These are phyloP conservation scores for Colistium nudipinnis DNA, from an alignment of 2,113 vertebrate genomes.

Conservation along the genomic window DNA sequence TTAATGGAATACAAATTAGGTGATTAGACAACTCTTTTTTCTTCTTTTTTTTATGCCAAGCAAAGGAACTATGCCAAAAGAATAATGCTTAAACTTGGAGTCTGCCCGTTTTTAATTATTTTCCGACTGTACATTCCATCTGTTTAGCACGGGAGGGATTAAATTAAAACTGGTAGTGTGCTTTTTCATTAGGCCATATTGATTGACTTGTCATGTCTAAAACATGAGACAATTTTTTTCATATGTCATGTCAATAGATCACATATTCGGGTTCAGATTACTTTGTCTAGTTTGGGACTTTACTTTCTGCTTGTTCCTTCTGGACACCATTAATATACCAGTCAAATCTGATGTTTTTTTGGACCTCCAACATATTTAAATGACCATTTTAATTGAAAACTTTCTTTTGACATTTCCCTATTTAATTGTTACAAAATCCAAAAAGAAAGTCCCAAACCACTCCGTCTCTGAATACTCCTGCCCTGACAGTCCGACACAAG, in stretches of 20 bases:
- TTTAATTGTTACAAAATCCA: too few relatives aligned
- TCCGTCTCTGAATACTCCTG: too few relatives aligned
- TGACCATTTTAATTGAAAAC: neutral
- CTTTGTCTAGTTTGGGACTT: conserved; percentile 14
- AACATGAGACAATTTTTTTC: too few relatives aligned
- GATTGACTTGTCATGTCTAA: conserved; percentile 21
- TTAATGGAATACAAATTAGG: conserved; percentile 66
- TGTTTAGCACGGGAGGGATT: neutral
- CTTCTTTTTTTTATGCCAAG: conserved; percentile 42
- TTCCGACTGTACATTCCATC: neutral
- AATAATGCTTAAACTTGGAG: conserved; percentile 23
- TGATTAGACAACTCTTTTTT: conserved; percentile 54
- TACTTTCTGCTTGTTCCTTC: neutral
- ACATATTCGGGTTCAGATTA: conserved; percentile 28
- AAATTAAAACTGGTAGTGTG: neutral
- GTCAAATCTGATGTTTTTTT: neutral
- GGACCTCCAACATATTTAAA: neutral
- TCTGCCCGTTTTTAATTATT: conserved; percentile 32
- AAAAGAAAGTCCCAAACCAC: too few relatives aligned
- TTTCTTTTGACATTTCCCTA: too few relatives aligned
- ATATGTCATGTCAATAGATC: conserved; percentile 11
- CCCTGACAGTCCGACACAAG: too few relatives aligned
- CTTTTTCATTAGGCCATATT: conserved; percentile 9
- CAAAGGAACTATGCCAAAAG: conserved; percentile 16
- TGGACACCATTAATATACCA: neutral